Base-by-base conservation (phyloP, 2,113 vertebrate species). In the Phycodurus eques region DNA sequence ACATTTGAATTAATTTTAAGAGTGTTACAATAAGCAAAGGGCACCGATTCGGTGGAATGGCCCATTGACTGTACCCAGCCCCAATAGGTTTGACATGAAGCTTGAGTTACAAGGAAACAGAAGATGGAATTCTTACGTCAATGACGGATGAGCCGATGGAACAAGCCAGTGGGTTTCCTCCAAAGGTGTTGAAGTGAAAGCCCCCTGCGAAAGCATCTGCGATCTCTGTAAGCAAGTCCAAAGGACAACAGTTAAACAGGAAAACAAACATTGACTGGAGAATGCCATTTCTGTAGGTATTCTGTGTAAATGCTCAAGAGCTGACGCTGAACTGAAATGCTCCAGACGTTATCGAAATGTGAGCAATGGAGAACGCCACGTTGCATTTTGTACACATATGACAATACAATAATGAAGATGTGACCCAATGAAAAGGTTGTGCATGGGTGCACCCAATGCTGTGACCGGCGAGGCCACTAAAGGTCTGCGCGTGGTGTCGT, bases 181-280 rank as follows among this genome's bases (percentile, higher is more conserved):
- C 96, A 62, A 96, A 99, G 0, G 97, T 98, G 82, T 94, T 99
- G 86, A 97, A 95, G 59, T 96, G 94, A 42, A 92, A 0, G 4
- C 73, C 81, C 57, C 92, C 88, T 31, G 80, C 79, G 81, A 98
- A 92, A 8, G 93, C 89, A 27, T 75, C 84, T 12, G 95, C 93
- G 71, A 99, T 95, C 85, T 99, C 97, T 99, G 80, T 0, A 82
- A 80, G 68, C 76, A 17, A 70, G 15, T 63, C 35, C 17, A 43
- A 42, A 63, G 5, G 39, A 56, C 9, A 56, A 22, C 51, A 20
- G 53, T 56, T n/a, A 56, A 19, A 61, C 56, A 61, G 14, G 59
- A 7, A 9, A 19, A 35, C 5, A 61, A 61, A 19, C 8, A 60
- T 33, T 31, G 12, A 6, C 5, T 1, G 12, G 22, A 33, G 15